Evolutionary conservation across 2,888 invertebrate species (phyloP).

Genomic region (Galeopsomyia nigrocyanea): DNA sequence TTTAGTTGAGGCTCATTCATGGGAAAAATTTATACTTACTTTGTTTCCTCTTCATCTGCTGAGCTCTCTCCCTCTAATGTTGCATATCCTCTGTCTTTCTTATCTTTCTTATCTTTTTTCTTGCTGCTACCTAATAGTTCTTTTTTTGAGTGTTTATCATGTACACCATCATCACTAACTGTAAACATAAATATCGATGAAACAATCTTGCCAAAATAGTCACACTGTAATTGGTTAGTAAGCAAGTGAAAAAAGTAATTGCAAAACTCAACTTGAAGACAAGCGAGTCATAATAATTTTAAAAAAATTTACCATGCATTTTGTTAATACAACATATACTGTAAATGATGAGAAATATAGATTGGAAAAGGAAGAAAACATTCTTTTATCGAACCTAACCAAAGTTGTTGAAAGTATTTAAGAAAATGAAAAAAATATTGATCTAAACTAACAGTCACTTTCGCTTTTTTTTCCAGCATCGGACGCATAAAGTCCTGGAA

Average conservation of each 20-base stretch:
- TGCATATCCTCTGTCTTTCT: conserved; percentile 91
- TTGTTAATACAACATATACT: conserved; percentile 38
- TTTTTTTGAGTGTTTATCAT: conserved; percentile 84
- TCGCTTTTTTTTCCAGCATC: conserved; percentile 83
- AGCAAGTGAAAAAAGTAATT: conserved; percentile 2
- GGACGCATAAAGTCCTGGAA: conserved; percentile 88
- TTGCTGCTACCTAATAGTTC: conserved; percentile 83
- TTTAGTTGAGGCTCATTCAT: no score
- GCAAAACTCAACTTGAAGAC: not conserved
- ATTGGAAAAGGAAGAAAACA: conserved; percentile 38
- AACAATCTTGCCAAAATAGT: not conserved
- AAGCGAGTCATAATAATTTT: conserved; percentile 33
- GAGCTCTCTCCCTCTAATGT: conserved; percentile 94
- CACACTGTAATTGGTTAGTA: conserved; percentile 2
- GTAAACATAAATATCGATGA: conserved; percentile 25
- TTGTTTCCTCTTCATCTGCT: conserved; percentile 89
- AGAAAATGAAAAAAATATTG: conserved; percentile 5
- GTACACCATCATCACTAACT: conserved; percentile 85
- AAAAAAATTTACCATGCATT: conserved; percentile 45
- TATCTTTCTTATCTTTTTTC: conserved; percentile 88
- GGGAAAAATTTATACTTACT: conserved; percentile 70
- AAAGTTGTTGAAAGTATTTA: conserved; percentile 19
- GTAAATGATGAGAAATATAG: conserved; percentile 38
- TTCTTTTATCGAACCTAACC: conserved; percentile 44
- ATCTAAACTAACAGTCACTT: conserved; percentile 81